phyloP scores from a whole-genome alignment of 2,113 vertebrate species.

The Alosa alosa region DNA sequence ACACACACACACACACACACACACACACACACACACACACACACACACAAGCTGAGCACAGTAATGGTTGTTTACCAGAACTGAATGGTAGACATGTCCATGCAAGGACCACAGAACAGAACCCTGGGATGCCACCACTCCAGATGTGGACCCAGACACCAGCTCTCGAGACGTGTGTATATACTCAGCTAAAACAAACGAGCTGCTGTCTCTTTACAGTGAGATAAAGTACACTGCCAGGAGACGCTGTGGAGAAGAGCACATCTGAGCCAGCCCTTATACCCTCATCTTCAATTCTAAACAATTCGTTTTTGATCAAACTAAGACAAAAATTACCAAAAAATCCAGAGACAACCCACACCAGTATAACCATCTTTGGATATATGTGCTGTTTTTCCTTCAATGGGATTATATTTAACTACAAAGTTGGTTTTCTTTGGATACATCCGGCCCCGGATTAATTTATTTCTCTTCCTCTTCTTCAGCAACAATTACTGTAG shows the following conservation, averaged over 20 bases:
- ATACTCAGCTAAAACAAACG: conserved; percentile 3
- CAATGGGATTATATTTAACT: background rate
- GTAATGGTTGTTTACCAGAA: background rate
- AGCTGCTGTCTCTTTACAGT: background rate
- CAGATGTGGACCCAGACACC: background rate
- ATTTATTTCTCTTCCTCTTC: background rate
- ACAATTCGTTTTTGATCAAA: background rate
- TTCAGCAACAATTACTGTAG: background rate
- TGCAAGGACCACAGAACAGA: background rate
- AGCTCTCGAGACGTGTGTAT: background rate
- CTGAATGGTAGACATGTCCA: conserved; percentile 1
- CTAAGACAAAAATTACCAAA: background rate
- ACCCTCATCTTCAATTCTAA: background rate
- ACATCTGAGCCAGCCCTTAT: background rate
- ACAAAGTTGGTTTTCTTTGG: background rate
- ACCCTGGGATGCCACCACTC: background rate
- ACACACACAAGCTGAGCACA: background rate
- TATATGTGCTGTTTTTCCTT: background rate
- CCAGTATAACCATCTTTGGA: background rate
- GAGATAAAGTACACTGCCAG: background rate
- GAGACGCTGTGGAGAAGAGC: background rate
- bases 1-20: too few relatives aligned
- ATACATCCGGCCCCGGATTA: background rate
- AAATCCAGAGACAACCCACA: background rate
- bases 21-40: too few relatives aligned